Evolutionary conservation across 2,888 invertebrate species (phyloP).

Genomic region (Parnassius orleans): DNA sequence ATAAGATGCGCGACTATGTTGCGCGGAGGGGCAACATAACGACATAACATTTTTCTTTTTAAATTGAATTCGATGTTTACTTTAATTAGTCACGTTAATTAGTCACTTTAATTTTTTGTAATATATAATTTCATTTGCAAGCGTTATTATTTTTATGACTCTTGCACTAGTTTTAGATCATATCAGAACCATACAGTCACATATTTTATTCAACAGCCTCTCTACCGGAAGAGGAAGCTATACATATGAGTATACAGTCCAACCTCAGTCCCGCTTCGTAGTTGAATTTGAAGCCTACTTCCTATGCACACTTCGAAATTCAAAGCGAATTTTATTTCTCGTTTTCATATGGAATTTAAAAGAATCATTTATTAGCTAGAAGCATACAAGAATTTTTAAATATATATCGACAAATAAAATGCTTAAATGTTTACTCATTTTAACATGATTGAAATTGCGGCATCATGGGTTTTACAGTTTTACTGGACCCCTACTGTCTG

Average conservation of each 20-base stretch:
- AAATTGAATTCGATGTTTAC: too few species aligned
- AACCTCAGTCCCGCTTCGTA: conserved; percentile 41
- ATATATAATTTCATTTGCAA: too few species aligned
- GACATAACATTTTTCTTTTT: too few species aligned
- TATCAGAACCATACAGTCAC: conserved; percentile 27
- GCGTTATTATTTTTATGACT: not conserved
- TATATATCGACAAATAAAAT: not conserved
- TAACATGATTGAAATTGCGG: too few species aligned
- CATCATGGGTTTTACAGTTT: too few species aligned
- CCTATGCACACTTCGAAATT: conserved; percentile 41
- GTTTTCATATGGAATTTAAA: conserved; percentile 29
- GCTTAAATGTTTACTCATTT: too few species aligned
- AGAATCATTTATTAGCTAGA: conserved; percentile 21
- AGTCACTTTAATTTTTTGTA: too few species aligned
- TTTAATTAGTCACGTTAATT: too few species aligned
- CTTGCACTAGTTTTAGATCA: conserved; percentile 14
- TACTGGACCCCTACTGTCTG: too few species aligned
- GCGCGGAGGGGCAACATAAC: too few species aligned
- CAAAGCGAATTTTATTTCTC: conserved; percentile 34
- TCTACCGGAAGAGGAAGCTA: conserved; percentile 44
- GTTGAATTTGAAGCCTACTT: conserved; percentile 46
- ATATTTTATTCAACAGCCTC: conserved; percentile 40
- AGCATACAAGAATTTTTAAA: not conserved
- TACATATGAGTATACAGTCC: conserved; percentile 37
- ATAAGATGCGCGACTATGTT: too few species aligned